phyloP scores from a whole-genome alignment of 2,888 invertebrate genomes.

The Ernsta delagoae region DNA sequence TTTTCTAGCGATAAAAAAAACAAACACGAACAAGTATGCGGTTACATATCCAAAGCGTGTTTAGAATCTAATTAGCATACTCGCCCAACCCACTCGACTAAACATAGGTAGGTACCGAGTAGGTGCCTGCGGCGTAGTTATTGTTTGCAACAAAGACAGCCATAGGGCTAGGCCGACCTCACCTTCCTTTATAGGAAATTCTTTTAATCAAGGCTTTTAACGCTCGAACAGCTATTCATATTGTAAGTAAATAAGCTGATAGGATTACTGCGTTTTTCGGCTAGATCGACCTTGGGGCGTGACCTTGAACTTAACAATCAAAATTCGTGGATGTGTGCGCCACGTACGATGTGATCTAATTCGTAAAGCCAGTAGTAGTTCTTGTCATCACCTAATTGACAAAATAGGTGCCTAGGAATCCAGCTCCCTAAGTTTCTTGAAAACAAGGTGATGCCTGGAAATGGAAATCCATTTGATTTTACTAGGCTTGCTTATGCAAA shows the following conservation, averaged over 20 bases:
- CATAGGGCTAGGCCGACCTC: background rate
- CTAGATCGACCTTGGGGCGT: conserved; percentile 61
- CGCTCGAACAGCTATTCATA: background rate
- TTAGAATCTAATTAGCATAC: conserved; percentile 70
- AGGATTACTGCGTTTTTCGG: conserved; percentile 47
- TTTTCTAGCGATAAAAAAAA: conserved; percentile 39
- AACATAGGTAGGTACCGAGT: conserved; percentile 1
- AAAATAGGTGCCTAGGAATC: too few species aligned
- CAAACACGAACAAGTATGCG: conserved; percentile 46
- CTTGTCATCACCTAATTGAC: background rate
- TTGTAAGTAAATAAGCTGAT: conserved; percentile 4
- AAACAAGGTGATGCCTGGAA: background rate
- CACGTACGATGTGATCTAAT: conserved; percentile 30
- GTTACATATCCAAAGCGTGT: conserved; percentile 45
- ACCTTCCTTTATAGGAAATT: background rate
- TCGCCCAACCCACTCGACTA: conserved; percentile 42
- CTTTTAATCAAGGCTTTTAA: background rate
- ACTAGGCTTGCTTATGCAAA: too few species aligned
- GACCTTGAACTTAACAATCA: conserved; percentile 63
- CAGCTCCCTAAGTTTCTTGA: background rate
- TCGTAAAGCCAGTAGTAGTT: background rate
- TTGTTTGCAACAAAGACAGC: conserved; percentile 28
- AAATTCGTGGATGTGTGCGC: conserved; percentile 30
- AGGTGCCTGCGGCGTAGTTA: conserved; percentile 27
- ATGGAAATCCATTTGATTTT: background rate